phyloP scores from a whole-genome alignment of 2,797 vertebrate species.

The Tolypeutes matacus region DNA sequence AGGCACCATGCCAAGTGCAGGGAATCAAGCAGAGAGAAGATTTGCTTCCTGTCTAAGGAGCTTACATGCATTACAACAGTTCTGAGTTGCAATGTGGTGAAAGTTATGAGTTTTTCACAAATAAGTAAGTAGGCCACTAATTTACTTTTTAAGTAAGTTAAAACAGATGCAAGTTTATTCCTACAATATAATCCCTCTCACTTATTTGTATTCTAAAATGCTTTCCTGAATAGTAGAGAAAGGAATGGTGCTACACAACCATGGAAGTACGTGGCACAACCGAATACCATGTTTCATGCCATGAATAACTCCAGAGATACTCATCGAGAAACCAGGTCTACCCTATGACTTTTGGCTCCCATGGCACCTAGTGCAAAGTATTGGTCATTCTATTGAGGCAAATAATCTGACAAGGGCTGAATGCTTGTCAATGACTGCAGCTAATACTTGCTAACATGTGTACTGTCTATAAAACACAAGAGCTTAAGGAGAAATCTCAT shows the following conservation, averaged over 20 bases:
- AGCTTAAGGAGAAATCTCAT: neutral
- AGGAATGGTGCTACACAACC: neutral
- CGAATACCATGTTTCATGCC: neutral
- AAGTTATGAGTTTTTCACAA: neutral
- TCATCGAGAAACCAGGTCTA: neutral
- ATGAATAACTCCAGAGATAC: neutral
- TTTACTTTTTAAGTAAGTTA: neutral
- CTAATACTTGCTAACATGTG: neutral
- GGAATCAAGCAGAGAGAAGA: neutral
- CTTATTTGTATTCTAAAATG: neutral
- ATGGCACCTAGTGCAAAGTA: neutral
- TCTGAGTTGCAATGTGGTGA: neutral
- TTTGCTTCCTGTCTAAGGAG: neutral
- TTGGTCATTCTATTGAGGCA: neutral
- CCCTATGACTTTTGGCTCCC: neutral
- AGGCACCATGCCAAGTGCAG: fast-evolving
- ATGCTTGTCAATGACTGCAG: neutral
- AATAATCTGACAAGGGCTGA: neutral
- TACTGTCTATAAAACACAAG: neutral
- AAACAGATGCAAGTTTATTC: neutral
- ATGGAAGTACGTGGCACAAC: neutral
- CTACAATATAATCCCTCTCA: neutral
- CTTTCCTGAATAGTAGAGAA: neutral
- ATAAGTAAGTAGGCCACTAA: neutral
- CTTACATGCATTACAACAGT: no score